Percentiles rank a stretch among this genome's conserved stretches.
phyloP scores from a whole-genome alignment of 1,140 invertebrate genomes.

The Platorchestia sp. region DNA sequence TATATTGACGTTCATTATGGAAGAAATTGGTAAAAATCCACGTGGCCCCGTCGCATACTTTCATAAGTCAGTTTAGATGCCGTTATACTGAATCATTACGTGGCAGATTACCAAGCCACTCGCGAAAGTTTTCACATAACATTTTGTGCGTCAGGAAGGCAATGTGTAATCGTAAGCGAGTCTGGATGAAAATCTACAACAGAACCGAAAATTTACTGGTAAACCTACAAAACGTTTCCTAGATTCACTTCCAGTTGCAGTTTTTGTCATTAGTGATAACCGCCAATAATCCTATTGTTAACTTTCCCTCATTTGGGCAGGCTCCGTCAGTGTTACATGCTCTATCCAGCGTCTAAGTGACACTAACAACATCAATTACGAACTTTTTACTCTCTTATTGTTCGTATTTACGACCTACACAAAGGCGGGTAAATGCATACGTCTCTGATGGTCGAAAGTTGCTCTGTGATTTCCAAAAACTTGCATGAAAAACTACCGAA shows the following conservation, averaged over 20 bases:
- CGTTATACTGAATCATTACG: not conserved
- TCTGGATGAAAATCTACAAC: not conserved
- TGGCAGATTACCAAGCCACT: not conserved
- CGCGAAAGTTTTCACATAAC: not conserved
- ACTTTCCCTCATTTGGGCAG: not conserved
- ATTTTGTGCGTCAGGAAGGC: not conserved
- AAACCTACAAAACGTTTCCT: not conserved
- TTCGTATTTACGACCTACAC: not conserved
- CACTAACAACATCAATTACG: not conserved
- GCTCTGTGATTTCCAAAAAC: not conserved
- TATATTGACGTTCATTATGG: not conserved
- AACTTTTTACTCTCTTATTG: not conserved
- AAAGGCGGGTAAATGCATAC: not conserved
- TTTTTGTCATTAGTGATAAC: not conserved
- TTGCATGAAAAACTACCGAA: not conserved
- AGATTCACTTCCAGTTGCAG: not conserved
- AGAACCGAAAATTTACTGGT: not conserved
- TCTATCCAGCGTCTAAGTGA: not conserved
- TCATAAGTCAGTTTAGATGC: not conserved
- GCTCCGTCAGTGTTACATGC: not conserved
- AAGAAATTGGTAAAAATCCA: not conserved
- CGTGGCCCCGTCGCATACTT: not conserved
- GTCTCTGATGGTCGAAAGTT: not conserved
- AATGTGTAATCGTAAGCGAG: not conserved
- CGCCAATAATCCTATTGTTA: not conserved